Evolutionary conservation across 2,797 vertebrate genomes (phyloP).

Genomic region (Oreochromis mossambicus): DNA sequence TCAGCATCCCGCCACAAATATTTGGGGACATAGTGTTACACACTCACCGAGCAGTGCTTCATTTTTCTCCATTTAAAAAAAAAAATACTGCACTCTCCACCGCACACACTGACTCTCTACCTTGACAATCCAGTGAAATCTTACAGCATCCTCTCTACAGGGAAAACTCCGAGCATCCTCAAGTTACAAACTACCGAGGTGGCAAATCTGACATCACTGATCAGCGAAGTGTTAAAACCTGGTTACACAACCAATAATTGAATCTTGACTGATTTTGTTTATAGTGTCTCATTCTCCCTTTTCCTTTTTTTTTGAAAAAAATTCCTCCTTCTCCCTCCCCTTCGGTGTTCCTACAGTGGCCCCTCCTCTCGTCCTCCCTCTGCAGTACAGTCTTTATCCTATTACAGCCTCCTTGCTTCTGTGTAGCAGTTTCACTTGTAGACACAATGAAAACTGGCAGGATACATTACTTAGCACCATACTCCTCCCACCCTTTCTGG

Average conservation of each 20-base stretch:
- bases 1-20: not conserved
- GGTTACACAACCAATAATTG: conserved; percentile 20
- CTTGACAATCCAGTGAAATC: not conserved
- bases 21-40: not conserved
- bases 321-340: not conserved
- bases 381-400: conserved; percentile 66
- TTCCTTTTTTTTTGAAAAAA: not conserved
- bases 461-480: conserved; percentile 57
- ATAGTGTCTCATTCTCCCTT: not conserved
- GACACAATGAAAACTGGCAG: conserved; percentile 72
- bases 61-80: not conserved
- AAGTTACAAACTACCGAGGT: not conserved
- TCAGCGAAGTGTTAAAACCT: conserved; percentile 5
- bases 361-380: conserved; percentile 7
- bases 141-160: not conserved
- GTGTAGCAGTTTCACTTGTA: conserved; percentile 48
- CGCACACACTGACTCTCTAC: not conserved
- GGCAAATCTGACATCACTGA: not conserved
- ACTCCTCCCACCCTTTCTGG: conserved; percentile 31
- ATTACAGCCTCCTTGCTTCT: conserved; percentile 59
- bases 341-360: not conserved
- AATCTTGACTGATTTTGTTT: conserved; percentile 12
- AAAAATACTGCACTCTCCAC: not conserved
- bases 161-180: not conserved
- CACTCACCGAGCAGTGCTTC: not conserved